Conservation (phyloP, 2,113 vertebrate species). For the Ploceus nigricollis region DNA sequence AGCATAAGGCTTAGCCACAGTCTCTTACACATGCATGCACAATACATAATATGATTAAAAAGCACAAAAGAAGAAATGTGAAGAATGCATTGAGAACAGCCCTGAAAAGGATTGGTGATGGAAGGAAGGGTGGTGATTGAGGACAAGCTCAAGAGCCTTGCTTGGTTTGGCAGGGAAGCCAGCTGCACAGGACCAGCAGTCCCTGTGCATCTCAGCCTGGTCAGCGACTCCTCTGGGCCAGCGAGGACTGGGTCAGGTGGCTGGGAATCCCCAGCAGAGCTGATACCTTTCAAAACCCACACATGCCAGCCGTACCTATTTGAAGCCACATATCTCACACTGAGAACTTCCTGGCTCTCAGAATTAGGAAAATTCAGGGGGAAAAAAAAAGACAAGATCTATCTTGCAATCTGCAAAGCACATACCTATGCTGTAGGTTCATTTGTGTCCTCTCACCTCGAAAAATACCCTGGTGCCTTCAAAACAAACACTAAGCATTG, state of each 20-base stretch:
- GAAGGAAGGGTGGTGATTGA: neutral
- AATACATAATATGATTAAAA: neutral
- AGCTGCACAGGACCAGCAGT: neutral
- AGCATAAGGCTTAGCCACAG: neutral
- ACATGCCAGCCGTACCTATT: neutral
- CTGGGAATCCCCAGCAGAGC: neutral
- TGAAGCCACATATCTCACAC: neutral
- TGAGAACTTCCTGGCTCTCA: neutral
- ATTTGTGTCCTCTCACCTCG: neutral
- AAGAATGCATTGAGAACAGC: neutral
- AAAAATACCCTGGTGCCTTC: neutral
- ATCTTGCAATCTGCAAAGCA: neutral
- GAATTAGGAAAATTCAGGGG: neutral
- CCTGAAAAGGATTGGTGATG: neutral
- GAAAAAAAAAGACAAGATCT: neutral
- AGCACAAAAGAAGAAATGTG: neutral
- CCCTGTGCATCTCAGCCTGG: fast-evolving
- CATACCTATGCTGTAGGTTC: neutral
- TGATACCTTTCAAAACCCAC: neutral
- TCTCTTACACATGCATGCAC: too few relatives aligned
- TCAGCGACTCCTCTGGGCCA: fast-evolving
- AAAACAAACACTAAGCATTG: neutral
- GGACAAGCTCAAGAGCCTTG: neutral
- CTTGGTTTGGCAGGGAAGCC: neutral
- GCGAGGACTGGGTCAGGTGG: neutral